Percentiles rank a stretch among this genome's conserved stretches.
Conservation (phyloP, 1,140 invertebrate genomes). For the Zaprionus ghesquierei region DNA sequence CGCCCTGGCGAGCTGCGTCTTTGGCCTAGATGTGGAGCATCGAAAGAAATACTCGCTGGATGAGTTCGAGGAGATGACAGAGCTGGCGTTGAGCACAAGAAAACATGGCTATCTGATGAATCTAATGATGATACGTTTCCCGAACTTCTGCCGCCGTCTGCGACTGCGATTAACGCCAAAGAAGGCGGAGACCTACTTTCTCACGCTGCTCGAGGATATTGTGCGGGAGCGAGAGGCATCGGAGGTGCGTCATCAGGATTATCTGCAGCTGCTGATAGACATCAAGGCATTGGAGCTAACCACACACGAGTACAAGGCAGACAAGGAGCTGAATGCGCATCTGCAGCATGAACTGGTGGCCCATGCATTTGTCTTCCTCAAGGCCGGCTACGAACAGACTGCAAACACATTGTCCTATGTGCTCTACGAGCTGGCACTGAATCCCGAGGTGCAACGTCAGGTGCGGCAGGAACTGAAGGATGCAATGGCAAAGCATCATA, state of each 20-base stretch:
- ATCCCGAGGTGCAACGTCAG: slow-evolving; percentile 83
- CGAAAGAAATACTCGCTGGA: slow-evolving; percentile 56
- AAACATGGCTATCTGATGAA: slow-evolving; percentile 70
- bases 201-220: slow-evolving; percentile 80
- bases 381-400: slow-evolving; percentile 87
- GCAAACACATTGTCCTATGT: slow-evolving; percentile 83
- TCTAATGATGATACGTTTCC: slow-evolving; percentile 66
- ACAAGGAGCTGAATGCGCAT: slow-evolving; percentile 61
- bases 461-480: slow-evolving; percentile 83
- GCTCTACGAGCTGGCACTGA: slow-evolving; percentile 84
- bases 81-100: slow-evolving; percentile 63
- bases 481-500: slow-evolving; percentile 69
- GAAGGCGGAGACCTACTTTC: slow-evolving; percentile 83
- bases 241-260: slow-evolving; percentile 83
- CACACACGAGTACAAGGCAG: slow-evolving; percentile 61
- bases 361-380: slow-evolving; percentile 86
- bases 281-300: slow-evolving; percentile 56
- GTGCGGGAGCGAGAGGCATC: slow-evolving; percentile 83
- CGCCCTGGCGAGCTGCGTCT: slow-evolving; percentile 63
- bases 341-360: slow-evolving; percentile 81
- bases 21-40: slow-evolving; percentile 56
- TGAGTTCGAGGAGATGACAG: slow-evolving; percentile 73
- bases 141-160: slow-evolving; percentile 59
- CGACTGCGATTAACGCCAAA: slow-evolving; percentile 55
- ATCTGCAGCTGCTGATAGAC: slow-evolving; percentile 84